Base-by-base conservation (phyloP, 2,888 invertebrate species). In the Zygogramma bicolorata region DNA sequence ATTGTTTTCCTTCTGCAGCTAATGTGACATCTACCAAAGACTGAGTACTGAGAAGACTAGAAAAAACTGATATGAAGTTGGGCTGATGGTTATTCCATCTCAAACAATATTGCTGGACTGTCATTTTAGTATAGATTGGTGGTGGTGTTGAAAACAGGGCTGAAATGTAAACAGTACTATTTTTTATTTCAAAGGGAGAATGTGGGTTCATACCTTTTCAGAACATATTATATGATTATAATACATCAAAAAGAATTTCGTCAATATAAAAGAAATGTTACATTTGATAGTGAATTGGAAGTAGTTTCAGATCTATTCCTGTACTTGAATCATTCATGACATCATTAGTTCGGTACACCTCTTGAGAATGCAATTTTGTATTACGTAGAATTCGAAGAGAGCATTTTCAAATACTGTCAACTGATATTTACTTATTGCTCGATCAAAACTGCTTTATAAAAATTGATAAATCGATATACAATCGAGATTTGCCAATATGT, bases 11-110 rank as follows among this genome's bases (percentile, higher is more conserved):
- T 86, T 97, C 97, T 5, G 96, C 95, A n/a, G 96, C 95, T 76
- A 97, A 88, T 5, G 97, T 96, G 58, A 96, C 96, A 87, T 97
- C 97, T 68, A 96, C 96, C 81, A 97, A 88, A 2, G 94, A 92
- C 85, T 96, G 95, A 82, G 93, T 95, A 85, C 92, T 94, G 77
- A 96, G 89, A 79, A 97, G 89, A 81, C 92, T 93, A 53, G 95
- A 94, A 88, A 97, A 96, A 84, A 95, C 95, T 7, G 95, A 94
- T 83, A 96, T 95, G 86, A 97, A 95, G 87, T 97, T 97, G 65
- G 95, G 95, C 85, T 96, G 96, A 89, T 97, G 96, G 89, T 96
- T 96, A 88, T 97, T 97, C 97, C 97, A 97, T 82, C 96, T 88
- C 73, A 88, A 83, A 82, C 87, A 87, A 81, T 87, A 87, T 81